Percentiles rank a stretch among this genome's conserved stretches.
Conservation (phyloP, 1,140 invertebrate genomes). For the Panagrolaimus sp. region DNA sequence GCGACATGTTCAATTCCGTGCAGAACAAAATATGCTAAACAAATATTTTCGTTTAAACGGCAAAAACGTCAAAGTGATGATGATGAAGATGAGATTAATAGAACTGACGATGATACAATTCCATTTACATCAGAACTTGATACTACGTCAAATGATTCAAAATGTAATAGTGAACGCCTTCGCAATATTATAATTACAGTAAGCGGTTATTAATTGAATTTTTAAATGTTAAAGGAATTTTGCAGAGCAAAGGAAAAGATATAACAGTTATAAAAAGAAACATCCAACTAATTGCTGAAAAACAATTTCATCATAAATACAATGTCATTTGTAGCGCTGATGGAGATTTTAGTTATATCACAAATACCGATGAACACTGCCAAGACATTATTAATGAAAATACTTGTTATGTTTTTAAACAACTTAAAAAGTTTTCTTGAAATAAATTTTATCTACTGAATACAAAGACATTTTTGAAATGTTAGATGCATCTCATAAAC, state of each 20-base stretch:
- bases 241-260: conserved; percentile 23
- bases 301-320: conserved; percentile 20
- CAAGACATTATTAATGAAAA: conserved; percentile 22
- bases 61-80: background rate
- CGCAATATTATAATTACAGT: conserved; percentile 23
- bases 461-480: too few relatives aligned
- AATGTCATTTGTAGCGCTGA: conserved; percentile 26
- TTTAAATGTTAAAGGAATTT: conserved; percentile 7
- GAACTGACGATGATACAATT: too few relatives aligned
- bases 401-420: conserved; percentile 24
- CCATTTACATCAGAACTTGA: too few relatives aligned
- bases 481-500: too few relatives aligned
- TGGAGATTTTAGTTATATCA: conserved; percentile 32
- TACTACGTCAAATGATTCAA: conserved; percentile 14
- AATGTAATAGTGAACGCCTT: conserved; percentile 32
- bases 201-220: conserved; percentile 5
- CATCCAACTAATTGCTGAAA: conserved; percentile 24
- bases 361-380: conserved; percentile 33
- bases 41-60: background rate
- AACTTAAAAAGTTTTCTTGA: conserved; percentile 12
- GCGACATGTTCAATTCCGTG: conserved; percentile 4
- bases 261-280: conserved; percentile 25
- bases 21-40: background rate
- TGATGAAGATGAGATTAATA: too few relatives aligned
- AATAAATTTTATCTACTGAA: background rate